Conservation (phyloP, 2,888 invertebrate genomes). For the Campopleginae sp. region DNA sequence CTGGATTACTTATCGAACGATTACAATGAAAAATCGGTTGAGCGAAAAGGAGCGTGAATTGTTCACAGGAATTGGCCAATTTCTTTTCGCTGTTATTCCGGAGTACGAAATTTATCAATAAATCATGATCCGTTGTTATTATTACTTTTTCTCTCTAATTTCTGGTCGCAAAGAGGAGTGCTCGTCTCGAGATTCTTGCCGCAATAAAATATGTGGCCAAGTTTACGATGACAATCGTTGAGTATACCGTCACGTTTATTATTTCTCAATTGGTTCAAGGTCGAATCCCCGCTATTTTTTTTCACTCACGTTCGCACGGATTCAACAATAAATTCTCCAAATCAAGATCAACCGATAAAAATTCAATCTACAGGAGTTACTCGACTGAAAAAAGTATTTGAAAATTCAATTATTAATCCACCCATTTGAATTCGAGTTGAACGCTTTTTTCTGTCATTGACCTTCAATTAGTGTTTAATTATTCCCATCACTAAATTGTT, state of each 20-base stretch:
- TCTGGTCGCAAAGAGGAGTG: not conserved
- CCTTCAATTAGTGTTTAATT: constrained; percentile 56
- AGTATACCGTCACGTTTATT: constrained; percentile 27
- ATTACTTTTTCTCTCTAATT: not conserved
- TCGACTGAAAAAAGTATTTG: not conserved
- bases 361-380: not conserved
- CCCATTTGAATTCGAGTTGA: not conserved
- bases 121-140: constrained; percentile 13
- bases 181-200: constrained; percentile 33
- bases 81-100: not conserved
- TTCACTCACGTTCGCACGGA: not conserved
- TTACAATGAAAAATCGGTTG: not conserved
- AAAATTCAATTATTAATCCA: not conserved
- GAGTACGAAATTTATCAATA: not conserved
- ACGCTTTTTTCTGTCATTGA: constrained; percentile 59
- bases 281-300: constrained; percentile 4
- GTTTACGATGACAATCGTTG: constrained; percentile 32
- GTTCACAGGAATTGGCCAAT: not conserved
- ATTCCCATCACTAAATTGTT: constrained; percentile 38
- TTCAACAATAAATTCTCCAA: not conserved
- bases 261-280: constrained; percentile 53
- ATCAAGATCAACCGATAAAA: not conserved
- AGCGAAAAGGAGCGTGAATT: not conserved
- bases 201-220: constrained; percentile 34
- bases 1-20: constrained; percentile 40